Evolutionary conservation across 2,888 invertebrate species (phyloP), one percentile per base, ranked within the genome.

Genomic region (Lingula anatina): DNA sequence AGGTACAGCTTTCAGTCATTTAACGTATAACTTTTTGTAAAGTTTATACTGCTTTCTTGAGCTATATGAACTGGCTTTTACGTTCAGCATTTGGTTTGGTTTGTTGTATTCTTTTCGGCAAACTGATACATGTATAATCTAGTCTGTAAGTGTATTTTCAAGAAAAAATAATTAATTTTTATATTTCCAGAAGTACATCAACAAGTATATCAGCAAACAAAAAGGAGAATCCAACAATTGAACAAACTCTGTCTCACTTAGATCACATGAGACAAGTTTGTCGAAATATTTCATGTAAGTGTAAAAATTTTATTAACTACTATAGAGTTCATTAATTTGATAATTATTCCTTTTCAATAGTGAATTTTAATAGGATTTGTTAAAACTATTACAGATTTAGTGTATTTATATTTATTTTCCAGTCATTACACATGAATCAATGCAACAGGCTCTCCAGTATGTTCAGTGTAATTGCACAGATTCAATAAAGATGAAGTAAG

Each of bases 381-480:
- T n/a, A n/a, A n/a, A n/a, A n/a, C n/a, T n/a, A n/a, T n/a, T n/a
- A n/a, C n/a, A n/a, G n/a, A n/a, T n/a, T n/a, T n/a, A n/a, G n/a
- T n/a, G n/a, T n/a, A n/a, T 31, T 31, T 15, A 12, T 31, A 12
- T 31, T 9, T 31, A 12, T 12, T 31, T 85, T 85, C 70, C 88
- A 78, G 84, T 94, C 70, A 90, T 91, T 76, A 89, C 88, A 59
- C 85, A 89, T 78, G 92, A 93, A 74, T 85, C 86, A 64, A 89
- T 96, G 85, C 94, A 93, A 77, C 85, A 89, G 71, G 91, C 94
- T 31, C 80, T 96, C 58, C 89, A 90, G 68, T 87, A 88, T 51
- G 89, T 92, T 25, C 90, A 90, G 76, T 86, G 86, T 53, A 86
- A 90, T 66, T 88, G 91, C 76, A 89, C 84, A 69, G 95, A 95